Percentiles rank a stretch among this genome's conserved stretches.
phyloP scores from a whole-genome alignment of 2,113 vertebrate genomes.

The Alexandromys fortis region DNA sequence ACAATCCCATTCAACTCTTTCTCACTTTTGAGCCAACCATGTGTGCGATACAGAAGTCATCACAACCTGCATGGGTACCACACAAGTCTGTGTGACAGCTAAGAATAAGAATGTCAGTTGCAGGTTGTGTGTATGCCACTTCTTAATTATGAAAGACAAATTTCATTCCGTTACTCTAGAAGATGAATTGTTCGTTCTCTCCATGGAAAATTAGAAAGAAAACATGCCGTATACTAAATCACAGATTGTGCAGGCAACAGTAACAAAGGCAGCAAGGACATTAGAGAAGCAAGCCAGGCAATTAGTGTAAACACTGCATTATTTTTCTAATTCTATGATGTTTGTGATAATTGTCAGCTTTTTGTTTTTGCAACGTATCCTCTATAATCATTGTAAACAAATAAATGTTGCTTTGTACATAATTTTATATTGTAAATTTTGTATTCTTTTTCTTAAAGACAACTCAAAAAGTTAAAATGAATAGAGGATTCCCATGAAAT shows the following conservation, averaged over 20 bases:
- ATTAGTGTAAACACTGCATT: background rate
- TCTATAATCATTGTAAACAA: background rate
- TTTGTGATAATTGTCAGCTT: background rate
- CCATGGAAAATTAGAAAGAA: background rate
- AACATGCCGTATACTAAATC: background rate
- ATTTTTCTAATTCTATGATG: background rate
- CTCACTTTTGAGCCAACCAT: background rate
- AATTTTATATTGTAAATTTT: constrained; percentile 2
- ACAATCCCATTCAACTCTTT: background rate
- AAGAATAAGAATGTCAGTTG: background rate
- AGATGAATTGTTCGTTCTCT: background rate
- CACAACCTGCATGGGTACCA: background rate
- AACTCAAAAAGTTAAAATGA: background rate
- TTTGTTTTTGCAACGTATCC: background rate
- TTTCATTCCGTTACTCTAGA: background rate
- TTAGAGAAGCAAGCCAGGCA: background rate
- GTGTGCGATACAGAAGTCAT: background rate
- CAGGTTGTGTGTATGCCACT: background rate
- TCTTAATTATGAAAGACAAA: background rate
- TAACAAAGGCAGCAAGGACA: background rate
- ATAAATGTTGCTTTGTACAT: background rate
- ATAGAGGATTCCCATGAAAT: background rate
- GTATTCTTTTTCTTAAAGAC: constrained; percentile 4
- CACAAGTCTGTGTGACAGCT: background rate
- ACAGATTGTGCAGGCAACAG: background rate